Conservation (phyloP, 2,113 vertebrate genomes). For the Pachycephala philippinensis region DNA sequence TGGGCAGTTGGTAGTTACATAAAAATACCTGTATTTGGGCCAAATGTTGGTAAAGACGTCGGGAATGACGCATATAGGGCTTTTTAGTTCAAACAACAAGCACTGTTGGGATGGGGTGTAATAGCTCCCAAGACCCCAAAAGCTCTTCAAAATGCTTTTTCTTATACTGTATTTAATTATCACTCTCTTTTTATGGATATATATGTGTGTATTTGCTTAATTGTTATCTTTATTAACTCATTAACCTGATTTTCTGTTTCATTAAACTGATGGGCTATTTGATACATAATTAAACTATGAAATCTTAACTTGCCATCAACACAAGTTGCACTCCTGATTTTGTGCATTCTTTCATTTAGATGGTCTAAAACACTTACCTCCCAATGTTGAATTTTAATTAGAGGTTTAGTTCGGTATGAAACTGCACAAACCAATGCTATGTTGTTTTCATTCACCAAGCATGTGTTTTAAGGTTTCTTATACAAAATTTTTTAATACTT, state of each 20-base stretch:
- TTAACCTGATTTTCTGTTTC: not conserved
- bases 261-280: not conserved
- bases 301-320: not conserved
- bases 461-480: constrained; percentile 24
- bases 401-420: not conserved
- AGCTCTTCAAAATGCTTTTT: not conserved
- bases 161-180: not conserved
- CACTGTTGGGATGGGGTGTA: not conserved
- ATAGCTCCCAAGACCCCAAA: not conserved
- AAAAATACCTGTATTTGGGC: constrained; percentile 24
- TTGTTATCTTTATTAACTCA: not conserved
- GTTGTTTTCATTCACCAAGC: not conserved
- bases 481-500: not conserved
- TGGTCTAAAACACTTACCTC: not conserved
- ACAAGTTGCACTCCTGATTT: not conserved
- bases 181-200: not conserved
- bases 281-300: not conserved
- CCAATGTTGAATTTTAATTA: not conserved
- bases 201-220: not conserved
- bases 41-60: not conserved
- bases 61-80: not conserved
- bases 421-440: not conserved
- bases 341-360: not conserved
- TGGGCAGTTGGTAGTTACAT: not conserved
- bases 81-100: constrained; percentile 4